Base-by-base conservation (phyloP, 2,888 invertebrate species). In the Epicampocera succincta region DNA sequence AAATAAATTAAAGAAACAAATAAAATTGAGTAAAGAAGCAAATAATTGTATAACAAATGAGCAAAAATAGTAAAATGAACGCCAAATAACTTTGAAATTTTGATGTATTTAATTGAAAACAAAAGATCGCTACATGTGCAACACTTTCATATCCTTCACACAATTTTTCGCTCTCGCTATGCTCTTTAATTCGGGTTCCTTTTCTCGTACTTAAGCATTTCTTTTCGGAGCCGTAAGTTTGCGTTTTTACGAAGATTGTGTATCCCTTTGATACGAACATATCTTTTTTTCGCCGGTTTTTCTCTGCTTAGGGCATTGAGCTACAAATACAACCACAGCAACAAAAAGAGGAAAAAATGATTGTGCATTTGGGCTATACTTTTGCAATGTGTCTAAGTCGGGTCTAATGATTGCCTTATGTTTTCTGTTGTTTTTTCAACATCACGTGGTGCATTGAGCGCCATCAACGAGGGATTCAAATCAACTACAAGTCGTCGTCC, bases 341-440 rank as follows among this genome's bases (percentile, higher is more conserved):
- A 29, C 3, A 29, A 29, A 29, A 58, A 38, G 1, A 12, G 13
- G 5, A 3, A 54, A 42, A 12, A 65, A 54, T 15, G 17, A 19
- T 6, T 33, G 40, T 50, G 13, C 66, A 25, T 66, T 44, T 54
- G 63, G 52, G 15, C 11, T 44, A 21, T 11, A 60, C 40, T 44
- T 15, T 42, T 73, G 56, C 42, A 13, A 72, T 65, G 71, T 77
- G 63, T 65, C 58, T 72, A 65, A 78, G 25, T 72, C 63, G 71
- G 65, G 72, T 78, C 58, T 78, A 61, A 65, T 71, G 29, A 15
- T n/a, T 58, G 15, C 19, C 63, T 54, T 17, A 60, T 69, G 46
- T 25, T 56, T 33, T n/a, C n/a, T n/a, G n/a, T n/a, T n/a, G n/a
- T n/a, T n/a, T 21, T 42, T 19, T 50, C n/a, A 48, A 69, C 56